Evolutionary conservation across 2,888 invertebrate species (phyloP), one percentile per base, ranked within the genome.

Genomic region (Steinernema hermaphroditum): DNA sequence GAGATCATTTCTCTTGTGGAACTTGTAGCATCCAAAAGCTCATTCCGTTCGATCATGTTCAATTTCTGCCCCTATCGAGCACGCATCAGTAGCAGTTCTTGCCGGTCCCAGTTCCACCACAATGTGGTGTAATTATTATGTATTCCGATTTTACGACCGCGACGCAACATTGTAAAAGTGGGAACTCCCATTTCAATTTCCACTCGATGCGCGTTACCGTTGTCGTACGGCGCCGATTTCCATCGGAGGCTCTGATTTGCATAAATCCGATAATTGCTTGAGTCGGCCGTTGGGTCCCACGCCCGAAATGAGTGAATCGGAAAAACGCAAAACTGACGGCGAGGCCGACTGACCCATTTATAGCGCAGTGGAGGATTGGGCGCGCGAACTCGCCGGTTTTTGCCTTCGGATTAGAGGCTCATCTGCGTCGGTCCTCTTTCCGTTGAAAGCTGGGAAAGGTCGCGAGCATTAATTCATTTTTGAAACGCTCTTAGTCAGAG

Each of bases 321-420:
- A 62, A 62, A 62, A 62, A 54, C 22, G 54, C 54, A 27, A 22
- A 24, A 29, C 32, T 27, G 34, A 32, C 32, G 62, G 16, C 32
- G 62, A 62, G 62, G 62, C 62, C 62, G 62, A 62, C 62, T 62
- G 62, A 62, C 62, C 62, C 62, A 62, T 62, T 29, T 62, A 62
- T 62, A 62, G 62, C 62, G 54, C n/a, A n/a, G n/a, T n/a, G 24
- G 62, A 62, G 62, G 27, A 27, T 54, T 24, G 29, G 62, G 29
- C 19, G 62, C 27, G 62, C 29, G 62, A 62, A 62, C 34, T 62
- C 62, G 34, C 62, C 32, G 29, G 32, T 62, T 62, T 62, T n/a
- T 12, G 62, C 24, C 54, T 54, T 54, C 16, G 62, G 50, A 22
- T 50, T 50, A 50, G 24, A 22, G 50, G 19, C 50, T 24, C 62